Evolutionary conservation across 2,888 invertebrate species (phyloP).

Genomic region (Norana najaformis): DNA sequence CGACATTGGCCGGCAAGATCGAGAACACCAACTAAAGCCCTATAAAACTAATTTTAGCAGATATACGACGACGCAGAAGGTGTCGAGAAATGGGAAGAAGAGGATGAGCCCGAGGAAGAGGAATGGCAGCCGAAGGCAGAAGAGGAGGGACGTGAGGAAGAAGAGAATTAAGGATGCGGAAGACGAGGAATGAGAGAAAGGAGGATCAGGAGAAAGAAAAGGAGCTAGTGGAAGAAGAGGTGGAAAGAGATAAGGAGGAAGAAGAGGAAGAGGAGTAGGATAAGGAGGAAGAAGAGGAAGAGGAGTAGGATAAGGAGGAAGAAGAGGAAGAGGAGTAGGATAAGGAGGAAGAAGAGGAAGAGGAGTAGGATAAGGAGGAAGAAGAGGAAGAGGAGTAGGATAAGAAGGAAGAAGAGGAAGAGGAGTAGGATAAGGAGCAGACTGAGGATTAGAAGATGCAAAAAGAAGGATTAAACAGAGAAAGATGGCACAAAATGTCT

Average conservation of each 20-base stretch:
- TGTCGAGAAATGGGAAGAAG: neutral
- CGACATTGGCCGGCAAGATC: no score
- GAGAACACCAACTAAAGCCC: no score
- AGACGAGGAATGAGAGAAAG: neutral
- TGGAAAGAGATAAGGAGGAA: neutral
- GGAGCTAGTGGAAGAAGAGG: no score
- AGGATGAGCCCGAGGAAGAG: neutral
- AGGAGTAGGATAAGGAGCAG: no score
- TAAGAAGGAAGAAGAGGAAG: no score
- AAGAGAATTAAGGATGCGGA: no score
- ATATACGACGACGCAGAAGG: neutral
- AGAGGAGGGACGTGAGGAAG: neutral
- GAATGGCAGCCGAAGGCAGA: neutral
- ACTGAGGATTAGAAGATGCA: no score
- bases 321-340: neutral
- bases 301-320: neutral
- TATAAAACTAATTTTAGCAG: neutral
- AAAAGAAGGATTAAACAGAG: no score
- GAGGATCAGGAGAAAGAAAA: neutral
- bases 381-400: neutral
- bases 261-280: neutral
- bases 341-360: no score
- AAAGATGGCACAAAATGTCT: neutral
- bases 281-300: neutral
- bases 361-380: neutral